phyloP scores from a whole-genome alignment of 2,888 invertebrate genomes.

The Coronaproctus castanopsis region DNA sequence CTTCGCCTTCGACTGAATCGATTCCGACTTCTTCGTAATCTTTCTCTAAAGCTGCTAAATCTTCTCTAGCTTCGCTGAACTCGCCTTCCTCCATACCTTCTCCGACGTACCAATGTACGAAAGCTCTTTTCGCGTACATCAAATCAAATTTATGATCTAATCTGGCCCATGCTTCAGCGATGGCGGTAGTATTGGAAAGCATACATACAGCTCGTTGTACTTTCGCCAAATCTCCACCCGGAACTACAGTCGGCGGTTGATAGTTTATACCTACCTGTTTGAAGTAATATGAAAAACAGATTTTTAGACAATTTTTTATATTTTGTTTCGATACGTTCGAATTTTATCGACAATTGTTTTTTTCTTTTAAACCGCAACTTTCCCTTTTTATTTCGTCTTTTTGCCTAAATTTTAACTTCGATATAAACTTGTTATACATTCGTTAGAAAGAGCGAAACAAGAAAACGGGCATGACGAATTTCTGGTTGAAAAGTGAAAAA shows the following conservation, averaged over 20 bases:
- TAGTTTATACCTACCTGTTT: constrained; percentile 31
- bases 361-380: too few species aligned
- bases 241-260: constrained; percentile 30
- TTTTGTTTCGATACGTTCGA: too few species aligned
- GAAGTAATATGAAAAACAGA: too few species aligned
- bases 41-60: constrained; percentile 47
- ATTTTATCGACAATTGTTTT: too few species aligned
- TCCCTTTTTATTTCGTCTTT: too few species aligned
- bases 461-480: too few species aligned
- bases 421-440: too few species aligned
- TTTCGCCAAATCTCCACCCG: constrained; percentile 35
- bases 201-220: constrained; percentile 44
- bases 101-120: constrained; percentile 57
- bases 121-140: constrained; percentile 46
- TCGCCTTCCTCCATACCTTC: constrained; percentile 68
- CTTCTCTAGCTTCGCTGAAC: constrained; percentile 57
- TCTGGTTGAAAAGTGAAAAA: too few species aligned
- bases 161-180: constrained; percentile 44
- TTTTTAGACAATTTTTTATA: too few species aligned
- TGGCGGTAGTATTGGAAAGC: constrained; percentile 45
- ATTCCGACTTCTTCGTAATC: constrained; percentile 53
- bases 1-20: constrained; percentile 58
- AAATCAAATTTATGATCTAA: constrained; percentile 46
- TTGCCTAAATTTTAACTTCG: too few species aligned
- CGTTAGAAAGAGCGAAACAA: too few species aligned